Base-by-base conservation (phyloP, 2,797 vertebrate genomes). In the Parambassis ranga region DNA sequence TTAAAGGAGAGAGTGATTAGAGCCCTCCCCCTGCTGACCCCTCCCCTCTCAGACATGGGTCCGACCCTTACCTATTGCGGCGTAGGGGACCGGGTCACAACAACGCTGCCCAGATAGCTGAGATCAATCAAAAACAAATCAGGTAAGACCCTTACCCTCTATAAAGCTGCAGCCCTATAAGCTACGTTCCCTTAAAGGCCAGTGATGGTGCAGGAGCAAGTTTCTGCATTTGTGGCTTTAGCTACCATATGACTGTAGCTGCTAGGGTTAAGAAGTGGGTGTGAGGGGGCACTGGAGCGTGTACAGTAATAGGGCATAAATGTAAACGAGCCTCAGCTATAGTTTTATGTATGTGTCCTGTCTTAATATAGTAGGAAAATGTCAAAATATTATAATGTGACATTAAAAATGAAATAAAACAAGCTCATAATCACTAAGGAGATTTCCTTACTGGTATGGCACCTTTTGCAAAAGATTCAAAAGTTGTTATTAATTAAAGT, bases 101-200 rank as follows among this genome's bases (percentile, higher is more conserved):
- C 96, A 96, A 97, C 95, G 97, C 96, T 98, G 96, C 96, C 96
- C 95, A 98, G 97, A 98, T 98, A 99, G 97, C 97, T 99, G 96
- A 99, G 96, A 98, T 98, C 95, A 98, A 99, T 97, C 96, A 98
- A 96, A 99, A 98, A 98, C 95, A 98, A 95, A 99, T 94, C 93
- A 95, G 93, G 96, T 99, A 96, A 93, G 91, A 91, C 91, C 90
- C 91, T 93, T 85, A 87, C 87, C 85, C 86, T 83, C 83, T 85
- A 87, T 77, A 87, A 86, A 89, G 90, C 80, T 91, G 89, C 86
- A 83, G 83, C 83, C 81, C 84, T 88, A 88, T 50, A 82, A 83
- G 86, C 72, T 87, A 83, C 81, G 73, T 72, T 81, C 70, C 71
- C 69, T 84, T 63, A 70, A n/a, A 65, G 82, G 77, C 78, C 87